Percentiles rank a stretch among this genome's conserved stretches.
Conservation (phyloP, 2,888 invertebrate species). For the Horisme vitalbata region DNA sequence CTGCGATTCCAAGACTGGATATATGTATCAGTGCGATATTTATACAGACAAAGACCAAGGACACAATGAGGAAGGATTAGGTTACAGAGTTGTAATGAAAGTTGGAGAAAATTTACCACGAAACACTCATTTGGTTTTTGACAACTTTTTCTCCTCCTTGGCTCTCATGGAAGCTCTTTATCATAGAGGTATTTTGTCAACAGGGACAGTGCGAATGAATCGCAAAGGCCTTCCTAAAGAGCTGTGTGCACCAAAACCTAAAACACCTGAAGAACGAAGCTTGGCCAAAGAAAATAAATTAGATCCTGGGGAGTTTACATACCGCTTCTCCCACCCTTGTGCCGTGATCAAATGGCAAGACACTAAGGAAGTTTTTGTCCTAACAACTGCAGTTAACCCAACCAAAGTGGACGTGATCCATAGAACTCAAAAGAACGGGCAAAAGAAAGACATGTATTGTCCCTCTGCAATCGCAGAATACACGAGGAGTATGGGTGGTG, state of each 20-base stretch:
- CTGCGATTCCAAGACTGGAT: slow-evolving; percentile 23
- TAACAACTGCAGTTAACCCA: no score
- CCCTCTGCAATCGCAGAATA: slow-evolving; percentile 7
- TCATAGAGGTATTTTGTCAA: not conserved
- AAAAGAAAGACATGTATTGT: slow-evolving; percentile 1
- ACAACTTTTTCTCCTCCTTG: slow-evolving; percentile 16
- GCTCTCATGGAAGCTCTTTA: slow-evolving; percentile 10
- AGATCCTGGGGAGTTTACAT: slow-evolving; percentile 15
- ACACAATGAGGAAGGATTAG: slow-evolving; percentile 25
- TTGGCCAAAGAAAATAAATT: slow-evolving; percentile 17
- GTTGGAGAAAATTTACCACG: slow-evolving; percentile 16
- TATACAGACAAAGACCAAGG: slow-evolving; percentile 26
- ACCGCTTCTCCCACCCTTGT: slow-evolving; percentile 11
- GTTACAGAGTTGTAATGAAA: slow-evolving; percentile 26
- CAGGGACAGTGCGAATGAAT: not conserved
- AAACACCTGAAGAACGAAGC: slow-evolving; percentile 14
- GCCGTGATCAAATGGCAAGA: slow-evolving; percentile 18
- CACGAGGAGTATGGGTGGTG: slow-evolving; percentile 24
- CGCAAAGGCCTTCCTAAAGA: not conserved
- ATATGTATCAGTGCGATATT: slow-evolving; percentile 27
- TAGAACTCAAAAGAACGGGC: slow-evolving; percentile 6
- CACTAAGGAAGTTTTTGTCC: slow-evolving; percentile 19
- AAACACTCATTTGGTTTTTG: slow-evolving; percentile 19
- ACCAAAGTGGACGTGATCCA: not conserved
- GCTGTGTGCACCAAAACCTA: not conserved